Conservation (phyloP, 1,140 invertebrate genomes). For the Pseudomyrmex cubaensis region DNA sequence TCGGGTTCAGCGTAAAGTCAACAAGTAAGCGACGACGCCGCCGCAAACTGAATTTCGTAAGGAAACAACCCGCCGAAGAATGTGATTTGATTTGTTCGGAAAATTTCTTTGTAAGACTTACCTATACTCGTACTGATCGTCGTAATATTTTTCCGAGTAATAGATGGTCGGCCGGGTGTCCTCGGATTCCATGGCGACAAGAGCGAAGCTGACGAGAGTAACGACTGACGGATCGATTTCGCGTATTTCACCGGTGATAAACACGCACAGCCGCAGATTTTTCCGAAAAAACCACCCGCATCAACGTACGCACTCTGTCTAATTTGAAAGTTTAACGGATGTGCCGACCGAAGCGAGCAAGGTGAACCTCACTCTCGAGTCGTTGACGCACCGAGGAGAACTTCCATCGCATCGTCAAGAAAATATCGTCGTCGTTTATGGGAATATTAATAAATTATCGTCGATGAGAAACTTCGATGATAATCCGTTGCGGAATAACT, state of each 20-base stretch:
- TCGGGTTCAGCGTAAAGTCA: too few species aligned
- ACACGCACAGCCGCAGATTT: constrained; percentile 3
- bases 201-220: not conserved
- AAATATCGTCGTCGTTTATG: too few species aligned
- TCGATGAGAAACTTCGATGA: too few species aligned
- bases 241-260: not conserved
- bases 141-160: constrained; percentile 96
- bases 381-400: constrained; percentile 25
- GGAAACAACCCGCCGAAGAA: too few species aligned
- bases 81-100: too few species aligned
- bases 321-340: constrained; percentile 79
- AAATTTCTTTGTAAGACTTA: constrained; percentile 78
- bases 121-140: constrained; percentile 95
- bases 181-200: not conserved
- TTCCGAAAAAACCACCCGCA: constrained; percentile 61
- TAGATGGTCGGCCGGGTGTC: constrained; percentile 87
- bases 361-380: constrained; percentile 33
- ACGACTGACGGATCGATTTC: not conserved
- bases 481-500: too few species aligned
- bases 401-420: too few species aligned
- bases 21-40: too few species aligned
- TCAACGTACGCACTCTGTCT: constrained; percentile 64
- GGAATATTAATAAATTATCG: too few species aligned
- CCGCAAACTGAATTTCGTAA: too few species aligned
- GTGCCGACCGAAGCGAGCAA: constrained; percentile 57